Percentiles rank a stretch among this genome's conserved stretches.
phyloP scores from a whole-genome alignment of 2,888 invertebrate species.

The Stenolophus ochropezus region DNA sequence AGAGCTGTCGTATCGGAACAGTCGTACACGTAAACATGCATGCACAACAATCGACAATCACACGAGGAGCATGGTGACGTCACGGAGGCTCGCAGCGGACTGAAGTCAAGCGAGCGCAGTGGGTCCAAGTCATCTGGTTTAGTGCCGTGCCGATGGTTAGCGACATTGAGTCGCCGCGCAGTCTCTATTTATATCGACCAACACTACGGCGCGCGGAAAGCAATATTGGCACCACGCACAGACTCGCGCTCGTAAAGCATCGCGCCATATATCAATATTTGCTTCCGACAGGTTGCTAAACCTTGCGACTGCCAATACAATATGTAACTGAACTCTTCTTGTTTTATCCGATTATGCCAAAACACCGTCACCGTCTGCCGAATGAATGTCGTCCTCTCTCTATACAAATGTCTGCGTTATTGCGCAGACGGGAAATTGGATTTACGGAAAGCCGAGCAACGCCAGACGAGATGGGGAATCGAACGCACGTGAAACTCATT shows the following conservation, averaged over 20 bases:
- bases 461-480: conserved; percentile 26
- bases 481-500: conserved; percentile 50
- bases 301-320: conserved; percentile 56
- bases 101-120: conserved; percentile 61
- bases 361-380: conserved; percentile 38
- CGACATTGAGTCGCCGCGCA: conserved; percentile 66
- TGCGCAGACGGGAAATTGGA: conserved; percentile 56
- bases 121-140: conserved; percentile 65
- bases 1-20: conserved; percentile 16
- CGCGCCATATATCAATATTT: conserved; percentile 27
- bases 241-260: neutral
- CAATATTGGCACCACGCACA: conserved; percentile 14
- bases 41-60: conserved; percentile 38
- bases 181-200: conserved; percentile 67
- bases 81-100: conserved; percentile 64
- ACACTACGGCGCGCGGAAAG: conserved; percentile 54
- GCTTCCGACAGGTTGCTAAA: conserved; percentile 55
- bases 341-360: conserved; percentile 56
- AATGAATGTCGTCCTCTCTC: conserved; percentile 27
- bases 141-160: conserved; percentile 67
- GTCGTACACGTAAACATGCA: neutral
- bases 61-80: conserved; percentile 65
- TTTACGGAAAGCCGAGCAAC: conserved; percentile 42
- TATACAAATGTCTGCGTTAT: conserved; percentile 40
- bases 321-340: conserved; percentile 57